Conservation (phyloP, 2,888 invertebrate genomes). For the Digitonthophagus gazella region DNA sequence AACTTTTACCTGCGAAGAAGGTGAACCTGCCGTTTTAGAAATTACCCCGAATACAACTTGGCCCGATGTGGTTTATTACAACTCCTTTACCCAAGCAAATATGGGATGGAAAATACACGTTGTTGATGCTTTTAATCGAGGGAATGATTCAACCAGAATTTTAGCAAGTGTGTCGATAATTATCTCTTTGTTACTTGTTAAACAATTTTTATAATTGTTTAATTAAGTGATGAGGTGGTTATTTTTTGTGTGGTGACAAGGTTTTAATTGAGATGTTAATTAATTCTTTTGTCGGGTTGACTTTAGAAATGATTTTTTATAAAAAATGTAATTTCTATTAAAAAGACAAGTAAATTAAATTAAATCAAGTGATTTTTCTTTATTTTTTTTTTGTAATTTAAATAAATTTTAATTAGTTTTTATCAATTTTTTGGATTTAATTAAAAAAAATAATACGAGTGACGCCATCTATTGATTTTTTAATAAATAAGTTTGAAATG, state of each 20-base stretch:
- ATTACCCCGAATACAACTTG: slow-evolving; percentile 86
- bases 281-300: slow-evolving; percentile 8
- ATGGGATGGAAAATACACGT: slow-evolving; percentile 95
- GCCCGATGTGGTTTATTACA: slow-evolving; percentile 90
- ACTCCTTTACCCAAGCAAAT: slow-evolving; percentile 89
- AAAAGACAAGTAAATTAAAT: too few relatives aligned
- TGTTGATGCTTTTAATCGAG: slow-evolving; percentile 68
- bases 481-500: too few relatives aligned
- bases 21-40: slow-evolving; percentile 70
- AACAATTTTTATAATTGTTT: slow-evolving; percentile 41
- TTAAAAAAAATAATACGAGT: too few relatives aligned
- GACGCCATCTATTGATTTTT: too few relatives aligned
- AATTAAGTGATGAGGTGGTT: slow-evolving; percentile 33
- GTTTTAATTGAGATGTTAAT: slow-evolving; percentile 7
- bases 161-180: slow-evolving; percentile 22
- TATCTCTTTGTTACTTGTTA: slow-evolving; percentile 38
- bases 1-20: slow-evolving; percentile 65
- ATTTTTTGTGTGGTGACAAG: neutral
- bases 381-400: too few relatives aligned
- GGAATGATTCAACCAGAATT: slow-evolving; percentile 12
- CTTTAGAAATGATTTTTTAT: neutral
- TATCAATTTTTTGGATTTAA: too few relatives aligned
- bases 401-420: too few relatives aligned
- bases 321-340: neutral
- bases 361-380: too few relatives aligned